phyloP scores from a whole-genome alignment of 2,797 vertebrate species.

The Danio aesculapii region DNA sequence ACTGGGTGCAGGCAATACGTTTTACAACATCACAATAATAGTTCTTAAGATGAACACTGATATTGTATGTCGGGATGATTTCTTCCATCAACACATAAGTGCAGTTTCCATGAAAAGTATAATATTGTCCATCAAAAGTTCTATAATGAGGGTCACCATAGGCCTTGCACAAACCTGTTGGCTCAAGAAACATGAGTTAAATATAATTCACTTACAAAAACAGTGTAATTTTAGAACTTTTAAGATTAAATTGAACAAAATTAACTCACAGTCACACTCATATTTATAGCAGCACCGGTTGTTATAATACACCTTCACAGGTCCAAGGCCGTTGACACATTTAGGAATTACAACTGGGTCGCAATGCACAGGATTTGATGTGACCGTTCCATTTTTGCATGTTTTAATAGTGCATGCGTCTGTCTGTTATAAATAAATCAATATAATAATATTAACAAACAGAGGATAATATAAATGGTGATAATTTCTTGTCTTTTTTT shows the following conservation, averaged over 20 bases:
- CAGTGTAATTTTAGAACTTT: slow-evolving; percentile 61
- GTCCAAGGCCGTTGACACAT: slow-evolving; percentile 80
- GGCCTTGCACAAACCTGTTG: slow-evolving; percentile 85
- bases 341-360: slow-evolving; percentile 57
- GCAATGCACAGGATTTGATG: slow-evolving; percentile 65
- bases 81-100: slow-evolving; percentile 90
- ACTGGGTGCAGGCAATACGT: slow-evolving; percentile 69
- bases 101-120: slow-evolving; percentile 91
- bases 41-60: slow-evolving; percentile 84
- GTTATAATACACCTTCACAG: slow-evolving; percentile 76
- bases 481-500: background rate
- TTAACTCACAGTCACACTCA: slow-evolving; percentile 89
- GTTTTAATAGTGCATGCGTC: slow-evolving; percentile 75
- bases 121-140: slow-evolving; percentile 92
- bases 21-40: slow-evolving; percentile 79
- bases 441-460: background rate
- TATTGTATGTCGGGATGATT: slow-evolving; percentile 76
- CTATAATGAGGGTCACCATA: slow-evolving; percentile 91
- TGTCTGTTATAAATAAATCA: slow-evolving; percentile 60
- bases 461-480: slow-evolving; percentile 13
- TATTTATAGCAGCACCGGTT: slow-evolving; percentile 85
- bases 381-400: slow-evolving; percentile 77
- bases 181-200: slow-evolving; percentile 1
- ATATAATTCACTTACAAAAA: background rate
- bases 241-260: background rate